phyloP scores from a whole-genome alignment of 2,797 vertebrate species.

The Hemitrygon akajei region DNA sequence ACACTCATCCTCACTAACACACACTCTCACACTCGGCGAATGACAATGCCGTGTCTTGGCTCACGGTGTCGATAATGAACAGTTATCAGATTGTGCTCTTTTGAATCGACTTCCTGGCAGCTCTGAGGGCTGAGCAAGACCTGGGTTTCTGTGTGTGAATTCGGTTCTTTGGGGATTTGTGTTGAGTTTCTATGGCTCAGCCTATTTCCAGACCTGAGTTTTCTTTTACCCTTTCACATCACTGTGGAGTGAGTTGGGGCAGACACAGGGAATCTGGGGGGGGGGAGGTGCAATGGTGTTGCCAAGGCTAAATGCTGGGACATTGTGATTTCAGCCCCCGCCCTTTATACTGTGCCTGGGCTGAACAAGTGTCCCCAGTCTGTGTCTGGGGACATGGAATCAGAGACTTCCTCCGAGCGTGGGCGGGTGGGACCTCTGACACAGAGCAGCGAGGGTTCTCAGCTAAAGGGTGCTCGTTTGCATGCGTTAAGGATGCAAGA shows the following conservation, averaged over 20 bases:
- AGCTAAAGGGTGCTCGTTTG: background rate
- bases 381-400: background rate
- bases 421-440: background rate
- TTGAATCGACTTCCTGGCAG: no score
- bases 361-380: background rate
- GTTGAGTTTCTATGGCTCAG: background rate
- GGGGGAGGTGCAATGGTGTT: background rate
- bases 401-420: background rate
- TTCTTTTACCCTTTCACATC: no score
- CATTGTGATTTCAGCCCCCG: background rate
- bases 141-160: no score
- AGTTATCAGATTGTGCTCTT: no score
- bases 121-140: no score
- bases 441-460: background rate
- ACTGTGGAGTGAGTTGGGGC: background rate
- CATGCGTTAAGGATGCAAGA: background rate
- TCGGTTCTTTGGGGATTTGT: no score
- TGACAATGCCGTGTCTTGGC: no score
- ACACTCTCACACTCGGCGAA: no score
- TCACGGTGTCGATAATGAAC: no score
- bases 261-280: background rate
- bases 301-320: slow-evolving; percentile 10
- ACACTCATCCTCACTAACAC: background rate
- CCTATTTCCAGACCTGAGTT: background rate
- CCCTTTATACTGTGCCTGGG: slow-evolving; percentile 1